Base-by-base conservation (phyloP, 2,888 invertebrate species). In the Allacma fusca region DNA sequence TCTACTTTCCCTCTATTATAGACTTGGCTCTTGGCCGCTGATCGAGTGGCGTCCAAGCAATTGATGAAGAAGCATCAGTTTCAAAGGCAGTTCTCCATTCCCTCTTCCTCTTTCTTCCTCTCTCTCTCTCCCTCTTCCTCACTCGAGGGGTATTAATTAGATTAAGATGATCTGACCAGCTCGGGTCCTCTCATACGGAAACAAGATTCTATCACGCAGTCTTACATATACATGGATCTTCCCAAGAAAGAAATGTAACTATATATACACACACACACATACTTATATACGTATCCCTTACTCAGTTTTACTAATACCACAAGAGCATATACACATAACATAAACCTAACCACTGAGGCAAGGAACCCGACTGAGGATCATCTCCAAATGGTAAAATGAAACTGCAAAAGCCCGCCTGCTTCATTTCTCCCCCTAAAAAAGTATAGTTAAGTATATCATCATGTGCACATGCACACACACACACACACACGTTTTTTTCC, bases 111-210 rank as follows among this genome's bases (percentile, higher is more conserved):
- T 62, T 23, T n/a, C 59, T 59, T 59, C 23, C 62, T 62, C 57
- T 9, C 57, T 57, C 57, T 62, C 62, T 62, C 62, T 12, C 26
- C 23, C 24, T 40, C 68, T 69, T 43, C 19, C 68, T 69, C n/a
- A 76, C 69, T 76, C 69, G 68, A 76, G 69, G 69, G 76, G 76
- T 76, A 76, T 76, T 76, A 76, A 76, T 76, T 76, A 76, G 76
- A 76, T 76, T 76, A 76, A 69, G 76, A 76, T 76, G 69, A 76
- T 76, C 69, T 76, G 76, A 76, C 76, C 76, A 76, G 57, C 57
- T 75, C 65, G 28, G 50, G 68, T 44, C 50, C 50, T 57, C 67
- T 26, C 43, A 24, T 28, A 68, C 75, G 68, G 75, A 75, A 75
- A 68, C 67, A 50, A 74, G 64, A 65, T 74, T 74, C 64, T 65